These are phyloP conservation scores for Ceraclea dissimilis DNA, from an alignment of 2,888 invertebrate species.

Conservation along the genomic window DNA sequence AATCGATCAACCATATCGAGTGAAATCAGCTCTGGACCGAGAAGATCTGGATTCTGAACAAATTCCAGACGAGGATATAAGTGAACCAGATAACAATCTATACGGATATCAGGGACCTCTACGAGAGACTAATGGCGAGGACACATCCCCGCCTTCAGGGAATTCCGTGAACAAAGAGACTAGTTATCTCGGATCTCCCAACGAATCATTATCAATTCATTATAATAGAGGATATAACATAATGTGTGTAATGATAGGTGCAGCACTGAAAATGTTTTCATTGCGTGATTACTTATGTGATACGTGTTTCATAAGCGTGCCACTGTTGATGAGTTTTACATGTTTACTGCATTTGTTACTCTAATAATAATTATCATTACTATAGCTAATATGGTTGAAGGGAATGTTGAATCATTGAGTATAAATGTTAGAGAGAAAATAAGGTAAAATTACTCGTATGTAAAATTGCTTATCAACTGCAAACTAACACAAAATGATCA, in stretches of 20 bases:
- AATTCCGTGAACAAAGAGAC: slow-evolving; percentile 36
- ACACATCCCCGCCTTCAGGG: slow-evolving; percentile 24
- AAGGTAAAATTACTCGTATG: too few species aligned
- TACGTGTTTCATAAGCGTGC: slow-evolving; percentile 3
- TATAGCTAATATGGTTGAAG: too few species aligned
- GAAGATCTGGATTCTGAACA: slow-evolving; percentile 41
- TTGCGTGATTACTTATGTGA: slow-evolving; percentile 1
- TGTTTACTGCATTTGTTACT: slow-evolving; percentile 12
- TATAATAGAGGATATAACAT: not conserved
- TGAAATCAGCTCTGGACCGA: slow-evolving; percentile 36
- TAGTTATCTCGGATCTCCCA: slow-evolving; percentile 34
- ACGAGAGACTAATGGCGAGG: slow-evolving; percentile 47
- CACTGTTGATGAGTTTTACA: slow-evolving; percentile 14
- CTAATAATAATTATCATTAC: slow-evolving; percentile 4
- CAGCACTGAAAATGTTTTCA: not conserved
- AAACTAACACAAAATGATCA: too few species aligned
- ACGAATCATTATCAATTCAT: slow-evolving; percentile 1
- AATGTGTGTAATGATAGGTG: not conserved
- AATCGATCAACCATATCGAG: slow-evolving; percentile 52
- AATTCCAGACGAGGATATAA: slow-evolving; percentile 23
- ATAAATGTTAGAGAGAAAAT: too few species aligned
- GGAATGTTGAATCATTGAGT: too few species aligned
- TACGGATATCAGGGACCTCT: slow-evolving; percentile 59
- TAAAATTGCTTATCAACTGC: too few species aligned
- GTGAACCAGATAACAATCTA: slow-evolving; percentile 44